Base-by-base conservation (phyloP, 2,888 invertebrate genomes). In the Catocala sponsa region DNA sequence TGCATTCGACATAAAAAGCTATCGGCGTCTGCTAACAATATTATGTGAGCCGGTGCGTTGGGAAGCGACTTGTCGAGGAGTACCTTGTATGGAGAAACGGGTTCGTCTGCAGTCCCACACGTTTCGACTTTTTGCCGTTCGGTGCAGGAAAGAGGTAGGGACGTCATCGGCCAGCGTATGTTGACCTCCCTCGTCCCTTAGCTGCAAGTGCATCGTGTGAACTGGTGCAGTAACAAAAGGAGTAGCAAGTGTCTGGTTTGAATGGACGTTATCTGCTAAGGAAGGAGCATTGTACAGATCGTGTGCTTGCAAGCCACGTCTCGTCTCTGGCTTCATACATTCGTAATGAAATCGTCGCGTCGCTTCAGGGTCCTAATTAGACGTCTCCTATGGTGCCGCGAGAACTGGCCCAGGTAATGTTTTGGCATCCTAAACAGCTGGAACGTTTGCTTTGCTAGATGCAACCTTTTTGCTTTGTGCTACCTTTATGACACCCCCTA, bases 1-100 rank as follows among this genome's bases (percentile, higher is more conserved):
- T 94, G 93, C 93, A 94, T 93, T 88, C 89, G 89, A 89, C 90
- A 92, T 93, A 94, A 94, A 94, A 94, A 94, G 92, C 92, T 92
- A 94, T 94, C 93, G 91, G 87, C 90, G 84, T 84, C 85, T 83
- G 88, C 92, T 92, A 92, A 93, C 94, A 91, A 93, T 94, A 94
- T 93, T 92, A 92, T 93, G 91, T 92, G 92, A 87, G 91, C 85
- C 91, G 91, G 87, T 92, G 89, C 91, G 91, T 90, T 90, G 92
- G 91, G 92, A 91, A 90, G 91, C 91, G 88, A 87, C 85, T 89
- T 88, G 90, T 87, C 88, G 87, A 85, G 83, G 86, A 87, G 88
- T 82, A 81, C 94, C 94, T 86, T 94, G 92, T 94, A 94, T 89
- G 94, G 94, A 79, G 89, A 92, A 92, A 93, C 94, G 89, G 88